phyloP scores from a whole-genome alignment of 2,888 invertebrate species.

The Panopea generosa region DNA sequence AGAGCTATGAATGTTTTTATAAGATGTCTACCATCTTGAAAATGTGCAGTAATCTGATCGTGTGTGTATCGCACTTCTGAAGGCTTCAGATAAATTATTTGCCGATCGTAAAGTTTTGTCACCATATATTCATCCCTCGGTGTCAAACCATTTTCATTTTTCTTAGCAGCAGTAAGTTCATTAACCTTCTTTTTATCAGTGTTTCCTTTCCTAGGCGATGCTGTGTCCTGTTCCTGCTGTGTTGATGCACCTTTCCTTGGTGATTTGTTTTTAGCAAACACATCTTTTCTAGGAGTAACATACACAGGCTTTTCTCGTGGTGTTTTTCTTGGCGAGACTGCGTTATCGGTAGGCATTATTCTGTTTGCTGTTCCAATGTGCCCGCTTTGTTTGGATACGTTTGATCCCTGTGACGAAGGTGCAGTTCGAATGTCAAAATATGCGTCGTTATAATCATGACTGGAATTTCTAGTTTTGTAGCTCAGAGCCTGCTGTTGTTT shows the following conservation, averaged over 20 bases:
- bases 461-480: background rate
- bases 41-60: conserved; percentile 61
- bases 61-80: conserved; percentile 60
- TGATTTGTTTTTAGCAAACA: conserved; percentile 4
- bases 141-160: conserved; percentile 48
- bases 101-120: conserved; percentile 51
- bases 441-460: conserved; percentile 18
- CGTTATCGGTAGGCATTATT: conserved; percentile 48
- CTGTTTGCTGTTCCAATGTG: conserved; percentile 52
- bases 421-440: conserved; percentile 40
- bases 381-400: conserved; percentile 32
- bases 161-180: conserved; percentile 9
- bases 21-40: conserved; percentile 54
- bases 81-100: conserved; percentile 58
- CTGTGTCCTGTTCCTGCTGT: background rate
- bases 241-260: conserved; percentile 1
- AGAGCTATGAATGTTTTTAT: conserved; percentile 53
- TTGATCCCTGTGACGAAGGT: conserved; percentile 39
- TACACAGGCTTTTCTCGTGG: conserved; percentile 39
- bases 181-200: conserved; percentile 12
- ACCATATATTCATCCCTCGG: conserved; percentile 63
- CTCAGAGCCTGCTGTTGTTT: conserved; percentile 15
- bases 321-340: conserved; percentile 43
- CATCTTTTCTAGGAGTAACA: conserved; percentile 44
- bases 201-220: conserved; percentile 4